These are phyloP conservation scores for Pogona vitticeps DNA, from an alignment of 2,113 vertebrate species.

Conservation along the genomic window DNA sequence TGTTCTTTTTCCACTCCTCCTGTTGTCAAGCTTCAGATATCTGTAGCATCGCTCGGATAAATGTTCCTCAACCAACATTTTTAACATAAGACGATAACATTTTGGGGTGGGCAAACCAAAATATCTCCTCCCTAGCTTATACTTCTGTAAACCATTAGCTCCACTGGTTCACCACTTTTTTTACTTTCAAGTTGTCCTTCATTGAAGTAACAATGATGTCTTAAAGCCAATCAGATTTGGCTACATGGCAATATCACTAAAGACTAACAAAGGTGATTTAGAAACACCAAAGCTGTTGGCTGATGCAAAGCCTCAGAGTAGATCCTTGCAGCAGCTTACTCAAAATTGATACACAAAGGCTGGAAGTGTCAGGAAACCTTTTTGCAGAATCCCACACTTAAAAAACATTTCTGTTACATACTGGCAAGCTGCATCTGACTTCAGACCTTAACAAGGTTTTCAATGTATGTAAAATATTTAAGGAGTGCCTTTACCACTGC, in stretches of 20 bases:
- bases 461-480: too few relatives aligned
- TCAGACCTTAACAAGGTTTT: too few relatives aligned
- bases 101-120: not conserved
- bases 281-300: not conserved
- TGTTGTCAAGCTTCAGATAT: not conserved
- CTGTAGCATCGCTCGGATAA: not conserved
- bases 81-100: not conserved
- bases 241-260: not conserved
- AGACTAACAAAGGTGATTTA: not conserved
- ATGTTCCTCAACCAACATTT: not conserved
- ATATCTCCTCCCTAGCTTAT: too few relatives aligned
- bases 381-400: not conserved
- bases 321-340: too few relatives aligned
- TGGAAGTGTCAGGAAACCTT: not conserved
- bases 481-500: not conserved
- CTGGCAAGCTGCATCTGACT: too few relatives aligned
- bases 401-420: too few relatives aligned
- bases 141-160: too few relatives aligned
- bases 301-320: too few relatives aligned
- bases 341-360: too few relatives aligned
- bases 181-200: not conserved
- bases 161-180: too few relatives aligned
- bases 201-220: not conserved
- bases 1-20: not conserved
- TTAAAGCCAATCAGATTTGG: not conserved